Percentiles rank a stretch among this genome's conserved stretches.
Evolutionary conservation across 2,113 vertebrate species (phyloP).

Genomic region (Forbesichthys agassizii): DNA sequence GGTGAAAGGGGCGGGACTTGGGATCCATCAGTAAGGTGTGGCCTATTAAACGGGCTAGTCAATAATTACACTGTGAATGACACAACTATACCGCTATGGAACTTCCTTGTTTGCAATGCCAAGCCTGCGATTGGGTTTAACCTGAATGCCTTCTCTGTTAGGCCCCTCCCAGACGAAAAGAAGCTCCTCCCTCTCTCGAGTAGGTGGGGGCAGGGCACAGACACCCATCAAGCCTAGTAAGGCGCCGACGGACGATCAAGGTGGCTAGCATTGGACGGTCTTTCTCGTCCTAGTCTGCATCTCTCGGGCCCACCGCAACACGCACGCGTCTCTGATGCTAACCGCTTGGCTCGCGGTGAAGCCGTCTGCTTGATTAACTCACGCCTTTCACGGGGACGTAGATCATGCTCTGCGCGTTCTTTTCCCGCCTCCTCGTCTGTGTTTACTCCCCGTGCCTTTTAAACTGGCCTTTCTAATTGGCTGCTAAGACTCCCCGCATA

Average conservation of each 20-base stretch:
- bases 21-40: not conserved
- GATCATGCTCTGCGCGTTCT: slow-evolving; percentile 1
- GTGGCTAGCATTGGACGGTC: slow-evolving; percentile 76
- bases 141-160: slow-evolving; percentile 72
- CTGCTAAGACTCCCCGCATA: slow-evolving; percentile 19
- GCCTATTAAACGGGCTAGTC: slow-evolving; percentile 28
- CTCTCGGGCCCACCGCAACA: slow-evolving; percentile 32
- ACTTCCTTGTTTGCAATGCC: slow-evolving; percentile 41
- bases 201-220: slow-evolving; percentile 77
- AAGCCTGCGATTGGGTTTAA: slow-evolving; percentile 54
- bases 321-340: slow-evolving; percentile 40
- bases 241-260: slow-evolving; percentile 82
- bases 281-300: slow-evolving; percentile 28
- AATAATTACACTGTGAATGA: slow-evolving; percentile 36
- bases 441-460: slow-evolving; percentile 1
- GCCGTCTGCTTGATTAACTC: slow-evolving; percentile 5
- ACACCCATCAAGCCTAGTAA: slow-evolving; percentile 78
- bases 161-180: slow-evolving; percentile 83
- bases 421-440: slow-evolving; percentile 6
- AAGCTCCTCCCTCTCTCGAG: slow-evolving; percentile 87
- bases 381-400: slow-evolving; percentile 23
- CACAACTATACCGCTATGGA: slow-evolving; percentile 40
- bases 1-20: no score
- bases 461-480: not conserved
- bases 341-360: slow-evolving; percentile 19